These are phyloP conservation scores for Nasonia giraulti DNA, from an alignment of 1,140 invertebrate species.

Conservation along the genomic window DNA sequence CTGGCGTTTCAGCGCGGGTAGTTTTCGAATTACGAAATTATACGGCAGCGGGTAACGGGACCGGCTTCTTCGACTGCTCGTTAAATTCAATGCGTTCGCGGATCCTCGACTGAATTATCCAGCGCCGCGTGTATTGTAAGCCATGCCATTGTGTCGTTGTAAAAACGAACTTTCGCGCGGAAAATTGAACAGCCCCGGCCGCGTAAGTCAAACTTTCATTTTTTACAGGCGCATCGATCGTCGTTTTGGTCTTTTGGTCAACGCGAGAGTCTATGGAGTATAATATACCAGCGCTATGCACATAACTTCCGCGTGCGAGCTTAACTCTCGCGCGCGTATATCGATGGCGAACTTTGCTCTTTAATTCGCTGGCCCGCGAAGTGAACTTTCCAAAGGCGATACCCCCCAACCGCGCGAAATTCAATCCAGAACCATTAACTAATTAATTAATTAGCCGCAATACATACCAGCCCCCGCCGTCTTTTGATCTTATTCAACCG, in stretches of 20 bases:
- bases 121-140: too few relatives aligned
- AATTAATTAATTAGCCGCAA: background rate
- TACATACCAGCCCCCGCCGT: background rate
- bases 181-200: too few relatives aligned
- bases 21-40: constrained; percentile 22
- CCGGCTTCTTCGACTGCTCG: background rate
- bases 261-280: background rate
- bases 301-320: background rate
- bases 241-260: background rate
- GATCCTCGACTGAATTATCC: too few relatives aligned
- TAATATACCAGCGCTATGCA: background rate
- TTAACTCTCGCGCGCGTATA: background rate
- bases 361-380: background rate
- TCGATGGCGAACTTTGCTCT: background rate
- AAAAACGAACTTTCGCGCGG: too few relatives aligned
- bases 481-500: background rate
- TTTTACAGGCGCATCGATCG: background rate
- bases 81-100: too few relatives aligned
- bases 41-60: background rate
- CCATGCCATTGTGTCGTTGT: too few relatives aligned
- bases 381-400: background rate
- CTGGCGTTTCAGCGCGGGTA: too few relatives aligned
- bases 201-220: background rate
- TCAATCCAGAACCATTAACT: background rate
- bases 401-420: background rate